Conservation (phyloP, 2,113 vertebrate species). For the Sander lucioperca region DNA sequence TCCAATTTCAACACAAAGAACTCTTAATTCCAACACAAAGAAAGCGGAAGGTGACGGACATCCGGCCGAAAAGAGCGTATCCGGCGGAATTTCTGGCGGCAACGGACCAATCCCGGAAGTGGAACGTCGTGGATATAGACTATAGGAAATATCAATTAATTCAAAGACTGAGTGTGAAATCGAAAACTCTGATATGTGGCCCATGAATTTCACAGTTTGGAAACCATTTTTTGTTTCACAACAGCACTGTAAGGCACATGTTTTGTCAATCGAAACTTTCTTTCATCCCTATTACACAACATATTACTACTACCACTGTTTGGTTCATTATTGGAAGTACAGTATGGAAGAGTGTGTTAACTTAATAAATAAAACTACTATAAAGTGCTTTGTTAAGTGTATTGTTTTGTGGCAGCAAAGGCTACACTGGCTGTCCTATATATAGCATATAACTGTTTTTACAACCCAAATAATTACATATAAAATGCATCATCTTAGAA, state of each 20-base stretch:
- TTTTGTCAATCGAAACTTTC: not conserved
- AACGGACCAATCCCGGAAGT: too few relatives aligned
- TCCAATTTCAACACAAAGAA: too few relatives aligned
- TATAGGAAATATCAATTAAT: too few relatives aligned
- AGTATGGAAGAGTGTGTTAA: not conserved
- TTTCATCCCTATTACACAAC: not conserved
- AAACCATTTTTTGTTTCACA: not conserved
- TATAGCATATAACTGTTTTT: not conserved
- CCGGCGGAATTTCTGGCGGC: too few relatives aligned
- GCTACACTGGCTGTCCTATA: not conserved
- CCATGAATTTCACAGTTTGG: too few relatives aligned
- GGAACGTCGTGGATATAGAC: too few relatives aligned
- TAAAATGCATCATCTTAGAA: not conserved
- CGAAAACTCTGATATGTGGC: not conserved
- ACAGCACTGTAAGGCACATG: not conserved
- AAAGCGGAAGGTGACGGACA: too few relatives aligned
- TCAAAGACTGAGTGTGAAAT: not conserved
- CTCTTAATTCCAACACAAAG: too few relatives aligned
- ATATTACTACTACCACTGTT: not conserved
- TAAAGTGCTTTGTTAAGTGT: not conserved
- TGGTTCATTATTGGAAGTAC: not conserved
- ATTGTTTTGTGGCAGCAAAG: not conserved
- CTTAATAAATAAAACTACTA: not conserved
- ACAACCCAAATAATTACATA: not conserved
- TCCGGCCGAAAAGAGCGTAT: too few relatives aligned